Percentiles rank a stretch among this genome's conserved stretches.
Evolutionary conservation across 2,797 vertebrate species (phyloP).

Genomic region (Fistularia tabacaria): DNA sequence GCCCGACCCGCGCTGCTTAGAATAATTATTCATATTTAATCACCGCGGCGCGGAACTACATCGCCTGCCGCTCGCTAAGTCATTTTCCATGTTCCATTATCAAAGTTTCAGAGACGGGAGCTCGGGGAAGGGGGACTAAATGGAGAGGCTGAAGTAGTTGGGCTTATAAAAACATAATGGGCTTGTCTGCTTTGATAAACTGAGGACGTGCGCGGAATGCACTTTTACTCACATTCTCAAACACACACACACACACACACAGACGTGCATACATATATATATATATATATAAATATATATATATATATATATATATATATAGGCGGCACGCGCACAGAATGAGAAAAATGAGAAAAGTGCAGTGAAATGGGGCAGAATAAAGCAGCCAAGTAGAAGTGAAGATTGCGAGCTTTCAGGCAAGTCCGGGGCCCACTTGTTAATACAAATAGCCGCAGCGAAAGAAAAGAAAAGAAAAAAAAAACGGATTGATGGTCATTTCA

Average conservation of each 20-base stretch:
- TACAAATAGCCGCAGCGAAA: conserved; percentile 26
- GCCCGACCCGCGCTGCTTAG: conserved; percentile 66
- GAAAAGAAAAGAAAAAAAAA: not conserved
- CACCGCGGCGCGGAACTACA: conserved; percentile 65
- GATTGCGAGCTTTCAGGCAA: conserved; percentile 41
- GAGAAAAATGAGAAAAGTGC: conserved; percentile 52
- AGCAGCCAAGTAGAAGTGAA: conserved; percentile 41
- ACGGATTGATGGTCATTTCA: conserved; percentile 11
- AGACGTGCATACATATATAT: not conserved
- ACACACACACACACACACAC: conserved; percentile 16
- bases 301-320: too few relatives aligned
- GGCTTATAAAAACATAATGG: conserved; percentile 84
- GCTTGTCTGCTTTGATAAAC: conserved; percentile 80
- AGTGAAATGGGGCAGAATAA: conserved; percentile 34
- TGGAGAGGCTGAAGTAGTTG: conserved; percentile 79
- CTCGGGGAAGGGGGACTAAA: conserved; percentile 72
- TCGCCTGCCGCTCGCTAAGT: conserved; percentile 74
- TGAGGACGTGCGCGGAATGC: conserved; percentile 63
- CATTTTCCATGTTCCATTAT: conserved; percentile 83
- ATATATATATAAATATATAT: too few relatives aligned
- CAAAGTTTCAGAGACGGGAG: conserved; percentile 78
- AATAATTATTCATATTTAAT: conserved; percentile 86
- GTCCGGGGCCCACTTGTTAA: conserved; percentile 29
- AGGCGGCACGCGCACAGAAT: conserved; percentile 20
- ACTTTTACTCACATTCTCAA: conserved; percentile 45